Percentiles rank a stretch among this genome's conserved stretches.
Conservation (phyloP, 2,888 invertebrate species). For the Oasisia sp. region DNA sequence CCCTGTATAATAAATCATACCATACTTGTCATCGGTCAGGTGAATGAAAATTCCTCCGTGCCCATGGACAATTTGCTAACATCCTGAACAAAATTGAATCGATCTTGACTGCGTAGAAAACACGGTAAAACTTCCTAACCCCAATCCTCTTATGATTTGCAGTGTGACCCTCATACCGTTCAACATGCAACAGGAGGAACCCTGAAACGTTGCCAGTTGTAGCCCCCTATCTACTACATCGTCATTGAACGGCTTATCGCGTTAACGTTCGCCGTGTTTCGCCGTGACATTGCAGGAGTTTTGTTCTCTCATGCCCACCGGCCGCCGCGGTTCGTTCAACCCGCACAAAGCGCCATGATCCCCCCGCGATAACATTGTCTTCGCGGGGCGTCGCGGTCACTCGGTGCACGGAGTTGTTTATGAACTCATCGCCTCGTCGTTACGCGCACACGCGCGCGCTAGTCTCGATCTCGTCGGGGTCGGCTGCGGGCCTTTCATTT, state of each 20-base stretch:
- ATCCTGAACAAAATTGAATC: not conserved
- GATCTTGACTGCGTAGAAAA: not conserved
- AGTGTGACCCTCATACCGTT: not conserved
- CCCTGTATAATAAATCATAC: not conserved
- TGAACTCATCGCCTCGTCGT: not conserved
- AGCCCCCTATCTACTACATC: not conserved
- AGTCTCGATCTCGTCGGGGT: not conserved
- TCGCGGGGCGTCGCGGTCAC: not conserved
- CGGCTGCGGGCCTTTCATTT: not conserved
- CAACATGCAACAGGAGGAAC: not conserved
- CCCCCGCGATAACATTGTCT: not conserved
- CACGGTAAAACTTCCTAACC: not conserved
- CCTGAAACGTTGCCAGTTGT: not conserved
- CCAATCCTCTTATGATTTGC: not conserved
- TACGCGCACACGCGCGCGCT: not conserved
- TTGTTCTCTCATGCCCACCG: not conserved
- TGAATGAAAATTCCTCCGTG: not conserved
- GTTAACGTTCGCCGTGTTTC: not conserved
- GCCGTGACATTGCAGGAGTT: not conserved
- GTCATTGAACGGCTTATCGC: slow-evolving; percentile 1
- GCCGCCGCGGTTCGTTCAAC: not conserved
- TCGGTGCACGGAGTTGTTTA: not conserved
- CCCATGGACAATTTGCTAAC: not conserved
- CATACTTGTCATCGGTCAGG: not conserved
- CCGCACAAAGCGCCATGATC: not conserved